These are phyloP conservation scores for Pelosia muscerda DNA, from an alignment of 2,888 invertebrate species.

Conservation along the genomic window DNA sequence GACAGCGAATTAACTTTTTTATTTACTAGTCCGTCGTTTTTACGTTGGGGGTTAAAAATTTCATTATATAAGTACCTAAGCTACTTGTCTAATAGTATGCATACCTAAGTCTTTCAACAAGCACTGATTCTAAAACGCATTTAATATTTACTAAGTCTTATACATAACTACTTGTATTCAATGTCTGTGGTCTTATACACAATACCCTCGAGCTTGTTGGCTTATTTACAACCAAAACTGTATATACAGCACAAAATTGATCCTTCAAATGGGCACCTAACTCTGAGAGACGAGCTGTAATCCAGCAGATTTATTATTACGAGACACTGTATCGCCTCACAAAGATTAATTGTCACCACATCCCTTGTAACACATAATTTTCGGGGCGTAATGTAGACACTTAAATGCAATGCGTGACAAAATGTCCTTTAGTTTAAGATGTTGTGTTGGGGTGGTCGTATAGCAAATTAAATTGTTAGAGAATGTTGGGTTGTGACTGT, in stretches of 20 bases:
- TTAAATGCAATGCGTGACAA: conserved; percentile 3
- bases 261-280: conserved; percentile 19
- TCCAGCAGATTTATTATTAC: conserved; percentile 56
- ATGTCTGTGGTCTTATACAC: no score
- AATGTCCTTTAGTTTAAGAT: not conserved
- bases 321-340: conserved; percentile 43
- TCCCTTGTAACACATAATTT: conserved; percentile 44
- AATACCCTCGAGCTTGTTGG: not conserved
- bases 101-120: no score
- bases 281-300: conserved; percentile 42
- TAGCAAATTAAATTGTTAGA: not conserved
- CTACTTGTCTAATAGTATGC: no score
- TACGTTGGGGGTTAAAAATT: no score
- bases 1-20: no score
- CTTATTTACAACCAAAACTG: not conserved
- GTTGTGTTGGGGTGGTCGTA: not conserved
- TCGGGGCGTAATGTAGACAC: conserved; percentile 26
- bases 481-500: no score
- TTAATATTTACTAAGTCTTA: no score
- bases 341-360: conserved; percentile 54
- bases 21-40: no score
- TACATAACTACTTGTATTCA: no score
- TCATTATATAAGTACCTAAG: no score
- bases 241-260: not conserved
- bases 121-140: no score